Percentiles rank a stretch among this genome's conserved stretches.
Evolutionary conservation across 1,140 invertebrate genomes (phyloP).

Genomic region (Spodoptera litura): DNA sequence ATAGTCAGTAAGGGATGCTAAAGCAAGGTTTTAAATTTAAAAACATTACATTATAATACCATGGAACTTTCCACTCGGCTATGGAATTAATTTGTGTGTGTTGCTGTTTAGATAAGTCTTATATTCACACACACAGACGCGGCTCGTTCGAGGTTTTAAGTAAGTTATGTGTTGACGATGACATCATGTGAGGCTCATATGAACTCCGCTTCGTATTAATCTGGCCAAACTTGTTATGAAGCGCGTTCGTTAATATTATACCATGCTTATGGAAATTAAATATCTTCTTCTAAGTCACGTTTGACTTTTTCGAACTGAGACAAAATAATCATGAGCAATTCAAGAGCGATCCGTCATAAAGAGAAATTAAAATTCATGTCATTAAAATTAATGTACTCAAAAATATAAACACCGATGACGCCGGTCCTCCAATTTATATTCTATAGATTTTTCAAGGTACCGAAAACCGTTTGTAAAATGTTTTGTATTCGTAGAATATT

Average conservation of each 20-base stretch:
- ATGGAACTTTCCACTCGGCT: conserved; percentile 69
- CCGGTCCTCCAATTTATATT: conserved; percentile 2
- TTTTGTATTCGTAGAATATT: conserved; percentile 22
- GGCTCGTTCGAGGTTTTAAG: conserved; percentile 38
- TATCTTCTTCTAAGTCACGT: not conserved
- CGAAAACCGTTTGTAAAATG: conserved; percentile 11
- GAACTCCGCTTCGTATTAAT: conserved; percentile 33
- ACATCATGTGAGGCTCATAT: conserved; percentile 56
- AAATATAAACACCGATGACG: conserved; percentile 1
- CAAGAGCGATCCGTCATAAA: not conserved
- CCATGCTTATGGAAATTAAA: conserved; percentile 35
- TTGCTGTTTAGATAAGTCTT: conserved; percentile 49
- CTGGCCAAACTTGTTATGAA: conserved; percentile 58
- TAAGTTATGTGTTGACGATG: conserved; percentile 51
- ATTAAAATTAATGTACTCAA: not conserved
- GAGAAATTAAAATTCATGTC: not conserved
- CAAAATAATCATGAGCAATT: not conserved
- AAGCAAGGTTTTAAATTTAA: conserved; percentile 66
- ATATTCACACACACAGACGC: conserved; percentile 39
- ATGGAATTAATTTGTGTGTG: conserved; percentile 58
- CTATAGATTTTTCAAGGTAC: conserved; percentile 18
- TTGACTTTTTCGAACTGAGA: not conserved
- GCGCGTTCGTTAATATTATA: conserved; percentile 40
- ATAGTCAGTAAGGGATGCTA: conserved; percentile 59
- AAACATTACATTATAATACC: conserved; percentile 45